Percentiles rank a stretch among this genome's conserved stretches.
Evolutionary conservation across 1,140 invertebrate species (phyloP).

Genomic region (Belonocnema kinseyi): DNA sequence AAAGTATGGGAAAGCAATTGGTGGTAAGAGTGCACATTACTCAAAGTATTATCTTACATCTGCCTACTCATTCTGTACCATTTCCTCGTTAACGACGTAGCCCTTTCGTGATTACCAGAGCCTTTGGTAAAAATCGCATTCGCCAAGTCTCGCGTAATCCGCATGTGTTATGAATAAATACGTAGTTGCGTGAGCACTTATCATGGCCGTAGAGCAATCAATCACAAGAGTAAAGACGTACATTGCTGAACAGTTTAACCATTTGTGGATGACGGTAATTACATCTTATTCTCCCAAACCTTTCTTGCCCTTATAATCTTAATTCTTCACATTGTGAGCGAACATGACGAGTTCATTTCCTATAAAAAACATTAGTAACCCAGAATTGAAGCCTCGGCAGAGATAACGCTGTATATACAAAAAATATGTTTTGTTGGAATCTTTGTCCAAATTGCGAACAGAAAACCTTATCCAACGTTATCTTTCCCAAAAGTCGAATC

Average conservation of each 20-base stretch:
- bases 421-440: too few species aligned
- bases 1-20: background rate
- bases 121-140: background rate
- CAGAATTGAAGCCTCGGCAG: too few species aligned
- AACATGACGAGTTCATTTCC: background rate
- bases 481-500: too few species aligned
- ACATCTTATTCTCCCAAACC: slow-evolving; percentile 5
- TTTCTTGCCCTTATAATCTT: background rate
- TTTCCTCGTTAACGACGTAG: slow-evolving; percentile 17
- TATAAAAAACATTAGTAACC: too few species aligned
- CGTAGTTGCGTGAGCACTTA: slow-evolving; percentile 27
- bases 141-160: slow-evolving; percentile 1
- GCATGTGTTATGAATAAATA: slow-evolving; percentile 26
- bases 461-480: too few species aligned
- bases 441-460: too few species aligned
- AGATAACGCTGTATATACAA: too few species aligned
- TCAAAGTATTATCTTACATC: slow-evolving; percentile 17
- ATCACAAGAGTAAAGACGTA: slow-evolving; percentile 16
- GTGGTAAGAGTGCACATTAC: background rate
- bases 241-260: slow-evolving; percentile 5
- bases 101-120: slow-evolving; percentile 15
- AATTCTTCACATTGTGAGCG: background rate
- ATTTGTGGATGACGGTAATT: slow-evolving; percentile 19
- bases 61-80: slow-evolving; percentile 27
- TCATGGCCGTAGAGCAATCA: background rate